Percentiles rank a stretch among this genome's conserved stretches.
Evolutionary conservation across 2,113 vertebrate species (phyloP).

Genomic region (Macheiramphus alcinus): DNA sequence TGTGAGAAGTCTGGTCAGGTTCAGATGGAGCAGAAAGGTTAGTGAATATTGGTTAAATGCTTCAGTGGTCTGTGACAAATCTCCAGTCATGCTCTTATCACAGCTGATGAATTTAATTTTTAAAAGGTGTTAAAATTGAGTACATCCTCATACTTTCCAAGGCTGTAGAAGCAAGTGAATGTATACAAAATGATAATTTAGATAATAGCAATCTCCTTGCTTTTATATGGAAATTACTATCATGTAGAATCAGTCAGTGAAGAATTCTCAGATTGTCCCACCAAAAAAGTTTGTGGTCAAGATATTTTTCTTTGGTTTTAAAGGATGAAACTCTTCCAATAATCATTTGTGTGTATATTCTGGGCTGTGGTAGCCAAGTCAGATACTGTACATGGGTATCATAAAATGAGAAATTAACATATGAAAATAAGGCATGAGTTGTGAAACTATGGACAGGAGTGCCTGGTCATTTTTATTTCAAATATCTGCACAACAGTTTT

Average conservation of each 20-base stretch:
- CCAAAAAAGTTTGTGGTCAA: not conserved
- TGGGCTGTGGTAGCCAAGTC: not conserved
- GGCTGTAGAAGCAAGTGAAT: not conserved
- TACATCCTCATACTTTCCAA: not conserved
- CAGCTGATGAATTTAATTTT: conserved; percentile 13
- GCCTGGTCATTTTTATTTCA: not conserved
- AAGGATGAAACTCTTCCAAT: not conserved
- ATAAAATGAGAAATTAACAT: not conserved
- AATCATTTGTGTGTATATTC: not conserved
- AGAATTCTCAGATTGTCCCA: not conserved
- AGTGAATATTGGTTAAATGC: conserved; percentile 26
- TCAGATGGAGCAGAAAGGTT: conserved; percentile 49
- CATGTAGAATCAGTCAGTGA: not conserved
- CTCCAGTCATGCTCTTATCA: conserved; percentile 15
- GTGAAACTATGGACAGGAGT: not conserved
- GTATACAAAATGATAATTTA: not conserved
- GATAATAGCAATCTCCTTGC: not conserved
- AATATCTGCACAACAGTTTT: not conserved
- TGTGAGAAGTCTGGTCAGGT: not conserved
- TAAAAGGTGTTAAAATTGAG: not conserved
- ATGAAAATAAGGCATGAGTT: not conserved
- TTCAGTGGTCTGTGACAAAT: conserved; percentile 35
- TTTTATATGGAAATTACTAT: not conserved
- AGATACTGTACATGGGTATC: not conserved
- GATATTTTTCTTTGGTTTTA: not conserved